Base-by-base conservation (phyloP, 2,888 invertebrate species). In the Entomobrya proxima region DNA sequence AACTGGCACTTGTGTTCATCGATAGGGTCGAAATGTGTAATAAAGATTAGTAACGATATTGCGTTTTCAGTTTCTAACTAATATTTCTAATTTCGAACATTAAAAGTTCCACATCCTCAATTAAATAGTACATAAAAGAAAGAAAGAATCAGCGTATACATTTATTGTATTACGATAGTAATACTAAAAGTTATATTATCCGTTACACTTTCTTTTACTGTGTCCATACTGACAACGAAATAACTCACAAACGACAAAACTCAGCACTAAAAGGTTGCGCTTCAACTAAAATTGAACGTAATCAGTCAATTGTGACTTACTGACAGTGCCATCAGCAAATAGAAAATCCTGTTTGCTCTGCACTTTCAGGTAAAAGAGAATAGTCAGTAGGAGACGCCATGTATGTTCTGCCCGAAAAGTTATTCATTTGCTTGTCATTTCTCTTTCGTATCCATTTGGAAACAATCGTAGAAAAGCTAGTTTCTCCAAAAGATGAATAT, bases 281-380 rank as follows among this genome's bases (percentile, higher is more conserved):
- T 18, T 64, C 64, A 35, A 64, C 64, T 18, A 9, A 64, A 64
- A 64, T 64, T 64, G 35, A 35, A 35, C 37, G 64, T 37, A 64
- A 64, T 64, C 64, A 64, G 35, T 30, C 61, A 32, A 32, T 64
- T 64, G 64, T 24, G 64, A 64, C 64, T 64, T 64, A 13, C 58
- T 61, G n/a, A n/a, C n/a, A n/a, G n/a, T n/a, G n/a, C 64, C 35
- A 64, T 64, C 32, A 64, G 64, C 64, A 64, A 64, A 64, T 64
- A n/a, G 32, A 35, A 64, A 64, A 64, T 64, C 64, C 35, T 64
- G 64, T 35, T 18, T 18, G 64, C 35, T 35, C 37, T 32, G 61
- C 61, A 61, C 15, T 61, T 64, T 64, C 32, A 64, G 64, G 64
- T 64, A 35, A 27, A 44, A 44, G 47, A 27, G 27, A n/a, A 7